These are phyloP conservation scores for Drosophila lini DNA, from an alignment of 1,140 invertebrate species.

Conservation along the genomic window DNA sequence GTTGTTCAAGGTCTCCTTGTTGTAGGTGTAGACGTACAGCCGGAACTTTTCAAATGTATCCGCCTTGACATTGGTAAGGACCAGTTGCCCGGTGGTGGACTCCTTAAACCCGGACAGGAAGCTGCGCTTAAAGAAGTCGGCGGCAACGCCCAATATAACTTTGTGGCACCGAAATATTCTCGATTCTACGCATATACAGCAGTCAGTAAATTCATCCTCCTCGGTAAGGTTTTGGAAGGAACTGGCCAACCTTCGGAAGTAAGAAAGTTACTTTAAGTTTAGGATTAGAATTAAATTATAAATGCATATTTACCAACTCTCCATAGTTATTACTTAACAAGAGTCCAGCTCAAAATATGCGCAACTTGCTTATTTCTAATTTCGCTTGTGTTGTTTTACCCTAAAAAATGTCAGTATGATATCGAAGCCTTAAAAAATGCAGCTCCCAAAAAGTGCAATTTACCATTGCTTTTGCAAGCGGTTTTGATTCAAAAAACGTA, in stretches of 20 bases:
- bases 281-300: too few relatives aligned
- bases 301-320: background rate
- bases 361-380: background rate
- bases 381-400: background rate
- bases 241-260: constrained; percentile 6
- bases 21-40: constrained; percentile 15
- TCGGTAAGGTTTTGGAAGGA: background rate
- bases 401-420: background rate
- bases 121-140: constrained; percentile 22
- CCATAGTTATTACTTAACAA: constrained; percentile 1
- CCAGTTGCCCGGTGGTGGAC: background rate
- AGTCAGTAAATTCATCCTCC: constrained; percentile 27
- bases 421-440: background rate
- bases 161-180: constrained; percentile 36
- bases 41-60: constrained; percentile 24
- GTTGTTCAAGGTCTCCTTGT: background rate
- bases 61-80: background rate
- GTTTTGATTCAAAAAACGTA: too few relatives aligned
- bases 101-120: constrained; percentile 22
- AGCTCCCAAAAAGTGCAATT: too few relatives aligned
- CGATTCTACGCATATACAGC: constrained; percentile 12
- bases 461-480: too few relatives aligned
- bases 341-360: background rate
- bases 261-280: too few relatives aligned
- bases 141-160: constrained; percentile 17